Evolutionary conservation across 1,140 invertebrate species (phyloP).

Genomic region (Drosophila pectinifera): DNA sequence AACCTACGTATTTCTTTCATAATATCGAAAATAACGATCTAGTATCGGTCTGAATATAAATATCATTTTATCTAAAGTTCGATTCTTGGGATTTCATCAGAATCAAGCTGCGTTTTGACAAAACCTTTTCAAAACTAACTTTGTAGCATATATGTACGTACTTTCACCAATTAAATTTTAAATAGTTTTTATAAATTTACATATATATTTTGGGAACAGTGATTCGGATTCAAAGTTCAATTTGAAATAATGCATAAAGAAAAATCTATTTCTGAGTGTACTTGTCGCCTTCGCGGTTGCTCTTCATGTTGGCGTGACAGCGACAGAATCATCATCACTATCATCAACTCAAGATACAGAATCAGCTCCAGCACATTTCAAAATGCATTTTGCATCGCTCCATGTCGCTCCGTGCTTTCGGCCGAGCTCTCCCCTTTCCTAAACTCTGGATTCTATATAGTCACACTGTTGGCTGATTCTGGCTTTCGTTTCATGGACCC

Average conservation of each 20-base stretch:
- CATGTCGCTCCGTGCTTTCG: slow-evolving; percentile 46
- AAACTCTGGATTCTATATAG: background rate
- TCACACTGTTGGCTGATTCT: background rate
- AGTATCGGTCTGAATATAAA: too few relatives aligned
- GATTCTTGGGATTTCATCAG: too few relatives aligned
- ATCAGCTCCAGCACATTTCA: slow-evolving; percentile 50
- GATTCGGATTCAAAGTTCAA: too few relatives aligned
- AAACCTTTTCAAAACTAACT: too few relatives aligned
- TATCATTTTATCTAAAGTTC: too few relatives aligned
- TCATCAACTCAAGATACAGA: slow-evolving; percentile 47
- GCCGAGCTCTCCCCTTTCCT: slow-evolving; percentile 9
- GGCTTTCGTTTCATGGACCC: background rate
- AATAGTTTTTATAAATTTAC: too few relatives aligned
- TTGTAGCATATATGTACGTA: too few relatives aligned
- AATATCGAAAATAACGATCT: too few relatives aligned
- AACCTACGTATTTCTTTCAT: too few relatives aligned
- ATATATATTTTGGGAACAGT: too few relatives aligned
- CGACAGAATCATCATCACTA: slow-evolving; percentile 42
- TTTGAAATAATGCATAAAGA: background rate
- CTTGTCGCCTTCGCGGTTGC: slow-evolving; percentile 24
- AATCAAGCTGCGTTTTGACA: too few relatives aligned
- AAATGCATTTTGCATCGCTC: slow-evolving; percentile 70
- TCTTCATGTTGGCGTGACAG: slow-evolving; percentile 35
- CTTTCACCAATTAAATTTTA: too few relatives aligned
- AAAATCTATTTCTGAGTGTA: background rate